Evolutionary conservation across 1,140 invertebrate species (phyloP).

Genomic region (Octopus sinensis): DNA sequence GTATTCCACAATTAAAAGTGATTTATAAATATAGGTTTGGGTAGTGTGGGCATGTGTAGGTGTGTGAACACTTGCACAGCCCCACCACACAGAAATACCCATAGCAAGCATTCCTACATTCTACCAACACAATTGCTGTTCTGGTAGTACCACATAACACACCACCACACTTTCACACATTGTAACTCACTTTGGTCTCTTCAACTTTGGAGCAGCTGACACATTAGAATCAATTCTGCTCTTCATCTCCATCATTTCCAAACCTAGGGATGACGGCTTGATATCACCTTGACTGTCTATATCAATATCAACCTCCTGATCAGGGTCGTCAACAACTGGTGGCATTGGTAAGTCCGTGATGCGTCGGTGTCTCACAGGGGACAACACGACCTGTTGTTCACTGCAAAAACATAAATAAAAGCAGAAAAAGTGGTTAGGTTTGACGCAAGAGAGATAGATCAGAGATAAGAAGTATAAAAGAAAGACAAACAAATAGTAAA

Average conservation of each 20-base stretch:
- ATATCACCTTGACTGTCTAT: conserved; percentile 24
- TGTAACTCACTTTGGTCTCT: conserved; percentile 36
- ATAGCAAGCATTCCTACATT: no score
- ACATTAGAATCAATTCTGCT: conserved; percentile 16
- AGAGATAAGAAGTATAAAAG: background rate
- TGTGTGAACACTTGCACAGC: no score
- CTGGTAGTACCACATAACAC: no score
- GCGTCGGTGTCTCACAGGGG: conserved; percentile 26
- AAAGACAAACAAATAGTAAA: background rate
- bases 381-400: conserved; percentile 13
- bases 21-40: no score
- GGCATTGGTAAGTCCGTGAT: conserved; percentile 55
- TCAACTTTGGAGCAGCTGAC: conserved; percentile 27
- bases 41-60: no score
- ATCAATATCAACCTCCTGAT: conserved; percentile 35
- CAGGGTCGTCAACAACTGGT: conserved; percentile 46
- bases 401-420: conserved; percentile 15
- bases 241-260: conserved; percentile 12
- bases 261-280: conserved; percentile 16
- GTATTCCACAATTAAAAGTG: no score
- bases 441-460: background rate
- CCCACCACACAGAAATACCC: no score
- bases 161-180: no score
- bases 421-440: background rate
- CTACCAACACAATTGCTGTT: no score